Conservation (phyloP, 2,888 invertebrate species). For the Phengaris arion region DNA sequence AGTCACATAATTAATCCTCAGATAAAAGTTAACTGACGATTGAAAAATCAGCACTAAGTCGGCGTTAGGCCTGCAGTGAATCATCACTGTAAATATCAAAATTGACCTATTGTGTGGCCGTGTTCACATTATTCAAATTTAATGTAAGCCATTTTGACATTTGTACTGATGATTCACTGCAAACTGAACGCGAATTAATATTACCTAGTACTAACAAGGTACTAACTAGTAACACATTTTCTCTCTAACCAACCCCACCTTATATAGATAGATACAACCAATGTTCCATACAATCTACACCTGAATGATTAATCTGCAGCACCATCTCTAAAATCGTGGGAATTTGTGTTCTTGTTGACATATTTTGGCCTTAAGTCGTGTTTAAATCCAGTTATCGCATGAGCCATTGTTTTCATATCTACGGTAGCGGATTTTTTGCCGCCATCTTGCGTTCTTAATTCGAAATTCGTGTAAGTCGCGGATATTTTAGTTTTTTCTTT, state of each 20-base stretch:
- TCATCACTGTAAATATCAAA: too few species aligned
- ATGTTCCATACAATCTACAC: not conserved
- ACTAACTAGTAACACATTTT: too few species aligned
- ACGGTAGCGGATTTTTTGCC: not conserved
- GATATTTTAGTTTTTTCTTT: not conserved
- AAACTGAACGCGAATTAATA: too few species aligned
- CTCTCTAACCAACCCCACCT: not conserved
- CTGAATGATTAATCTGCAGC: not conserved
- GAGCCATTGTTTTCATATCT: slow-evolving; percentile 5
- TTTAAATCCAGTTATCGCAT: not conserved
- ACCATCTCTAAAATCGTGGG: slow-evolving; percentile 1
- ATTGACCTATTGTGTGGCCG: too few species aligned
- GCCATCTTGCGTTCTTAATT: slow-evolving; percentile 3
- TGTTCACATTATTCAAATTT: too few species aligned
- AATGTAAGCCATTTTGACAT: too few species aligned
- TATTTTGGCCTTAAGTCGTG: not conserved
- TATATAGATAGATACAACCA: not conserved
- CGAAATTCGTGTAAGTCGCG: not conserved
- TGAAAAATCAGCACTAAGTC: too few species aligned
- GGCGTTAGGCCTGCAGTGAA: too few species aligned
- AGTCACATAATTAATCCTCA: too few species aligned
- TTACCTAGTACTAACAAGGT: too few species aligned
- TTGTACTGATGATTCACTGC: too few species aligned
- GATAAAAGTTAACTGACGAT: too few species aligned
- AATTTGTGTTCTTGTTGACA: not conserved